phyloP scores from a whole-genome alignment of 1,140 invertebrate genomes.

The Drosophila sp. region DNA sequence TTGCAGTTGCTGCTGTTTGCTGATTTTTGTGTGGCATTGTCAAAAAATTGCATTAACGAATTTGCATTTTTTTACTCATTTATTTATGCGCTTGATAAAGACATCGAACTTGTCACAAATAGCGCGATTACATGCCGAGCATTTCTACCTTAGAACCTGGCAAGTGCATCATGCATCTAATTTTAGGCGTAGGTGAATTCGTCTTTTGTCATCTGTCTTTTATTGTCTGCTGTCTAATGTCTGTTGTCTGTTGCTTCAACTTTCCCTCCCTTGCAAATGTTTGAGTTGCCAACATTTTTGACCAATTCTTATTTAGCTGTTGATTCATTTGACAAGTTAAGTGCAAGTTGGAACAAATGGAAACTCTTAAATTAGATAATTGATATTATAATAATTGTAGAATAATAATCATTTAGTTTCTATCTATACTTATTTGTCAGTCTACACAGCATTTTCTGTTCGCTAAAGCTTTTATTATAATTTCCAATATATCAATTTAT shows the following conservation, averaged over 20 bases:
- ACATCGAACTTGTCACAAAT: slow-evolving; percentile 84
- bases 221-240: not conserved
- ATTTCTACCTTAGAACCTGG: slow-evolving; percentile 57
- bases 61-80: slow-evolving; percentile 27
- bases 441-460: too few relatives aligned
- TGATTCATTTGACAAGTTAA: slow-evolving; percentile 62
- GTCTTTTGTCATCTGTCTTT: slow-evolving; percentile 1
- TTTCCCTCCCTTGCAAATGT: not conserved
- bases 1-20: slow-evolving; percentile 15
- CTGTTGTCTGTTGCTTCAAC: slow-evolving; percentile 16
- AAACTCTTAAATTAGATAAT: not conserved
- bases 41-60: slow-evolving; percentile 58
- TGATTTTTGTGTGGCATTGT: slow-evolving; percentile 69
- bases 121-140: slow-evolving; percentile 61
- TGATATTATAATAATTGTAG: not conserved
- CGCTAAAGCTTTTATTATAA: not conserved
- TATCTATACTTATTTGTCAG: too few relatives aligned
- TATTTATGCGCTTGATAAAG: slow-evolving; percentile 80
- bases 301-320: slow-evolving; percentile 44
- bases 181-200: slow-evolving; percentile 67
- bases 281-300: slow-evolving; percentile 49
- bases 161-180: slow-evolving; percentile 77
- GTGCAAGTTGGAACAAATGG: slow-evolving; percentile 2
- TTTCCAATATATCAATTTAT: not conserved
- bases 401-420: too few relatives aligned